Evolutionary conservation across 2,113 vertebrate species (phyloP).

Genomic region (Centropristis striata): DNA sequence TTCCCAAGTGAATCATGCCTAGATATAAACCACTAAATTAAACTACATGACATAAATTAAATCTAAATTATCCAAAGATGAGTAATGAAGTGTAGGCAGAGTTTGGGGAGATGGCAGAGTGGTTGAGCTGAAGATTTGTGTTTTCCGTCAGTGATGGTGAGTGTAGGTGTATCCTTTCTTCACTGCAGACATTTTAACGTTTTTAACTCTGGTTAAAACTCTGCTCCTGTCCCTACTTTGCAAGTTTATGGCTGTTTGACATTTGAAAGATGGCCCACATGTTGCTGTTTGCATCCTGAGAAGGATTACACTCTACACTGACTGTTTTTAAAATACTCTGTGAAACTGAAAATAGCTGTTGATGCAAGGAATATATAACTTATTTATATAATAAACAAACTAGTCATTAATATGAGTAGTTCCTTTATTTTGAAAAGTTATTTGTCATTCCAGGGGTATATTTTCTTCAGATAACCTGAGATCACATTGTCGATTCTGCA

Average conservation of each 20-base stretch:
- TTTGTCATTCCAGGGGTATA: not conserved
- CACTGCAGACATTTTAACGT: constrained; percentile 28
- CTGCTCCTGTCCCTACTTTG: constrained; percentile 13
- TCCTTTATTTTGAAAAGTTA: not conserved
- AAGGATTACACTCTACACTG: too few relatives aligned
- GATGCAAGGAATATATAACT: not conserved
- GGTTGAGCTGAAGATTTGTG: not conserved
- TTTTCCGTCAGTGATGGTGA: constrained; percentile 21
- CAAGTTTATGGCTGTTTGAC: not conserved
- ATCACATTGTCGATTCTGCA: not conserved
- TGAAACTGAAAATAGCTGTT: not conserved
- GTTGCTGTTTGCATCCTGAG: not conserved
- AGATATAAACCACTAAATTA: constrained; percentile 12
- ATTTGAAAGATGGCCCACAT: constrained; percentile 43
- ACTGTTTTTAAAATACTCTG: not conserved
- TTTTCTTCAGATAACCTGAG: not conserved
- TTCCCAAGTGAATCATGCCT: not conserved
- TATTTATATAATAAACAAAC: too few relatives aligned
- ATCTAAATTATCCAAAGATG: constrained; percentile 20
- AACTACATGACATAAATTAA: constrained; percentile 20
- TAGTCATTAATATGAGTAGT: not conserved
- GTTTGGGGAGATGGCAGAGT: not conserved
- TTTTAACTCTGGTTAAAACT: constrained; percentile 31
- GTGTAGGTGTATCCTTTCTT: constrained; percentile 12
- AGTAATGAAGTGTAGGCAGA: constrained; percentile 11